A percentile compares a stretch with the other conserved stretches of the same genome.
phyloP scores from a whole-genome alignment of 2,797 vertebrate genomes.

The Epinephelus coioides region DNA sequence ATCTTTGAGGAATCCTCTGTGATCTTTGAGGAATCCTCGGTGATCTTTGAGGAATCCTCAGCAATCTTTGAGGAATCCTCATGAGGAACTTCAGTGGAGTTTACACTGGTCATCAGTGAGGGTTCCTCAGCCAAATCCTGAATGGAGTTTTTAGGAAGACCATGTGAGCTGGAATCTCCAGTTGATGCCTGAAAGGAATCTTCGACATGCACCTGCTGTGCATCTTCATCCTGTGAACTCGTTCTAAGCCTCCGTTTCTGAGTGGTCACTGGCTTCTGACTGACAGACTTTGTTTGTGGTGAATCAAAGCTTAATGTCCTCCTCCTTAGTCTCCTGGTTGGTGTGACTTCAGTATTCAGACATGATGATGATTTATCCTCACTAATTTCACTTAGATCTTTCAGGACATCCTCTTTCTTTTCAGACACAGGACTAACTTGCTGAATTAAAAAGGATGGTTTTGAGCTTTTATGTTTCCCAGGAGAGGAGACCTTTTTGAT shows the following conservation, averaged over 20 bases:
- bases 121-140: slow-evolving; percentile 51
- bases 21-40: too few relatives aligned
- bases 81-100: slow-evolving; percentile 50
- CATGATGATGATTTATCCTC: slow-evolving; percentile 58
- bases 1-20: too few relatives aligned
- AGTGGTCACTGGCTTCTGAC: slow-evolving; percentile 67
- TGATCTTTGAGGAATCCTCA: slow-evolving; percentile 24
- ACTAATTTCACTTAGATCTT: slow-evolving; percentile 61
- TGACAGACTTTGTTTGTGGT: slow-evolving; percentile 66
- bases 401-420: slow-evolving; percentile 71
- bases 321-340: slow-evolving; percentile 72
- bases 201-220: slow-evolving; percentile 46
- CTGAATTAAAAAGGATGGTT: slow-evolving; percentile 86
- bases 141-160: slow-evolving; percentile 64
- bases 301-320: slow-evolving; percentile 70
- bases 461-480: slow-evolving; percentile 83
- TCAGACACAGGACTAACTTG: slow-evolving; percentile 76
- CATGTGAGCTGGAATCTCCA: slow-evolving; percentile 60
- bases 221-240: slow-evolving; percentile 53
- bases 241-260: slow-evolving; percentile 74
- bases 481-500: slow-evolving; percentile 88
- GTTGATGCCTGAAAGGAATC: slow-evolving; percentile 65
- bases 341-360: slow-evolving; percentile 55
- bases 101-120: slow-evolving; percentile 31
- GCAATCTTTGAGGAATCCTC: slow-evolving; percentile 42